phyloP scores from a whole-genome alignment of 64 coral and sea anemone species.

The Catalaphyllia jardinei region DNA sequence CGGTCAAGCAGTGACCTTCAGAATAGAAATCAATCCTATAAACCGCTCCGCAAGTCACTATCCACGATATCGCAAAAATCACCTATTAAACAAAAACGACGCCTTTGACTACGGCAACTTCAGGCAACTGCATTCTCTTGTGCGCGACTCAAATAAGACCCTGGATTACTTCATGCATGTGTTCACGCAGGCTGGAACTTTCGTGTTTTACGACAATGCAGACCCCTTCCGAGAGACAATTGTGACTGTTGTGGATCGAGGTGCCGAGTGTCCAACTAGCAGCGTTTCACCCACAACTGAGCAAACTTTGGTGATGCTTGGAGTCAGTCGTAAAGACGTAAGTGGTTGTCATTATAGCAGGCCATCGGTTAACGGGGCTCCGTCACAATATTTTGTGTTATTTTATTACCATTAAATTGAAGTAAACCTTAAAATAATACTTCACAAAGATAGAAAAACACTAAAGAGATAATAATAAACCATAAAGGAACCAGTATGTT shows the following conservation, averaged over 20 bases:
- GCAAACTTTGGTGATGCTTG: neutral
- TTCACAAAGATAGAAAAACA: too few species aligned
- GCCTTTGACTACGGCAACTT: constrained; percentile 97
- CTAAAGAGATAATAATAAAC: too few species aligned
- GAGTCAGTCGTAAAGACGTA: constrained; percentile 53
- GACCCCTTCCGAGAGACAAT: constrained; percentile 64
- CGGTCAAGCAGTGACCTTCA: constrained; percentile 71
- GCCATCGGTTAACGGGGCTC: neutral
- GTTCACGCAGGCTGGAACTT: constrained; percentile 79
- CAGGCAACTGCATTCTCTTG: constrained; percentile 83
- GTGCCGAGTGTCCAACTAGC: constrained; percentile 30
- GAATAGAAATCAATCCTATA: constrained; percentile 61
- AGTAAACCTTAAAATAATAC: too few species aligned
- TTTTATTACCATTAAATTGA: too few species aligned
- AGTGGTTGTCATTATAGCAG: neutral
- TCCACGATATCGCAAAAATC: constrained; percentile 92
- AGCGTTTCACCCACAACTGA: constrained; percentile 43
- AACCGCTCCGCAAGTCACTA: constrained; percentile 87
- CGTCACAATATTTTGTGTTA: too few species aligned
- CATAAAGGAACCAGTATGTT: too few species aligned
- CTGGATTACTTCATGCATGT: constrained; percentile 79
- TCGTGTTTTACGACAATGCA: constrained; percentile 97
- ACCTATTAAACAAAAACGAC: constrained; percentile 86
- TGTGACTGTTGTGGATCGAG: constrained; percentile 70
- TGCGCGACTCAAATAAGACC: constrained; percentile 83